These are phyloP conservation scores for Capromys pilorides DNA, from an alignment of 2,797 vertebrate species.

Conservation along the genomic window DNA sequence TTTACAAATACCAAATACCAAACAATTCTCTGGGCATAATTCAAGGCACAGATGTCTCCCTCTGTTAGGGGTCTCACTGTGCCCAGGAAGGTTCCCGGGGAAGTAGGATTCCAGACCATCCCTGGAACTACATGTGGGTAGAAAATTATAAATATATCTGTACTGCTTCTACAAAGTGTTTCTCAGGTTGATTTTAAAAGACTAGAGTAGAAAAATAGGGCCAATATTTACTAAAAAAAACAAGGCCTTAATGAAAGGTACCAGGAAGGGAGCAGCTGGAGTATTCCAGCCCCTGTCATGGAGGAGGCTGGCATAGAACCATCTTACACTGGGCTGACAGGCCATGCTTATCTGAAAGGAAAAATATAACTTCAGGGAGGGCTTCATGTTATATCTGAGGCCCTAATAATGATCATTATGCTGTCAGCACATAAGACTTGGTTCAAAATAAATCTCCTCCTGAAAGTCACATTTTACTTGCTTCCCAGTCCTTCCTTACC, in stretches of 20 bases:
- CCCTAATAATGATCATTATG: conserved; percentile 78
- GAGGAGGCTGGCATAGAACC: conserved; percentile 56
- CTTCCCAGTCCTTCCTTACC: conserved; percentile 47
- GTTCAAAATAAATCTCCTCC: conserved; percentile 76
- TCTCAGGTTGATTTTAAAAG: conserved; percentile 10
- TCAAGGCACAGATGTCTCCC: neutral
- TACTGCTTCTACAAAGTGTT: neutral
- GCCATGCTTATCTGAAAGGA: conserved; percentile 64
- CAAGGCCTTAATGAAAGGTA: conserved; percentile 54
- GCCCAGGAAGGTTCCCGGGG: neutral
- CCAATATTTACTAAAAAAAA: conserved; percentile 52
- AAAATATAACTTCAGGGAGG: conserved; percentile 79
- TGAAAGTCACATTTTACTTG: conserved; percentile 54
- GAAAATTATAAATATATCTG: neutral
- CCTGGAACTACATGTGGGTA: neutral
- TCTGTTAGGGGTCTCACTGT: neutral
- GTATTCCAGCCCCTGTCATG: neutral
- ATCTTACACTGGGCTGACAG: conserved; percentile 55
- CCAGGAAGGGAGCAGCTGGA: conserved; percentile 23
- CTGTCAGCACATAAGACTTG: conserved; percentile 55
- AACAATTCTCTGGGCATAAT: neutral
- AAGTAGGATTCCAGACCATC: neutral
- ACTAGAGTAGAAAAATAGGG: conserved; percentile 47
- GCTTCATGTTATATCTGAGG: conserved; percentile 69
- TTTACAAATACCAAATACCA: conserved; percentile 44